Percentiles rank a stretch among this genome's conserved stretches.
Evolutionary conservation across 2,888 invertebrate species (phyloP).

Genomic region (Caenorhabditis afra): DNA sequence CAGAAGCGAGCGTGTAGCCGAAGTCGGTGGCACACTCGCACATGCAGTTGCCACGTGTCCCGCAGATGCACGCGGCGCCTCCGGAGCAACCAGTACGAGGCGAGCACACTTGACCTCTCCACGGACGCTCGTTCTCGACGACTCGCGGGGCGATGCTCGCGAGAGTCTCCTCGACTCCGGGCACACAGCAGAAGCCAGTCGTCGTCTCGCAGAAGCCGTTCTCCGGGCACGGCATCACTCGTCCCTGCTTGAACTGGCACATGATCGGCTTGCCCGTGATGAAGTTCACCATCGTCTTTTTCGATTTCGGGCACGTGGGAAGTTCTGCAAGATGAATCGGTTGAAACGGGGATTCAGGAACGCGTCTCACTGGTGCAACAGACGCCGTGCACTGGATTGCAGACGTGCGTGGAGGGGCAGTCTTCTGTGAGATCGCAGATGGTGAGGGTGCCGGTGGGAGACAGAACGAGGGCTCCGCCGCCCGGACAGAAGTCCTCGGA

Average conservation of each 20-base stretch:
- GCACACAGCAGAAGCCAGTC: slow-evolving; percentile 75
- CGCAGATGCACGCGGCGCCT: slow-evolving; percentile 73
- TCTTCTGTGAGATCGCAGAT: slow-evolving; percentile 71
- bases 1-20: slow-evolving; percentile 71
- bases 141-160: slow-evolving; percentile 3
- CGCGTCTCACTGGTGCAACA: slow-evolving; percentile 75
- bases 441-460: slow-evolving; percentile 65
- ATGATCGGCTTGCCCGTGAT: slow-evolving; percentile 72
- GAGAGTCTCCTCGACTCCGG: slow-evolving; percentile 17
- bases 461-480: slow-evolving; percentile 71
- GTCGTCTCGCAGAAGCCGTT: slow-evolving; percentile 70
- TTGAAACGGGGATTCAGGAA: neutral
- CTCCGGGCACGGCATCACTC: slow-evolving; percentile 67
- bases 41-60: slow-evolving; percentile 52
- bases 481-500: slow-evolving; percentile 75
- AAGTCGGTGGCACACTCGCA: slow-evolving; percentile 76
- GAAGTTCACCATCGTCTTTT: slow-evolving; percentile 72
- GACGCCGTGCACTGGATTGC: slow-evolving; percentile 76
- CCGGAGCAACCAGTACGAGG: slow-evolving; percentile 67
- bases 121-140: slow-evolving; percentile 48
- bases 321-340: slow-evolving; percentile 63
- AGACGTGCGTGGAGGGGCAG: slow-evolving; percentile 72
- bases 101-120: slow-evolving; percentile 60
- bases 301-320: slow-evolving; percentile 74
- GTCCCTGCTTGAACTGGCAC: slow-evolving; percentile 69